A percentile compares a stretch with the other conserved stretches of the same genome.
phyloP scores from a whole-genome alignment of 92 coral and sea anemone genomes.

The Nematostella vectensis region DNA sequence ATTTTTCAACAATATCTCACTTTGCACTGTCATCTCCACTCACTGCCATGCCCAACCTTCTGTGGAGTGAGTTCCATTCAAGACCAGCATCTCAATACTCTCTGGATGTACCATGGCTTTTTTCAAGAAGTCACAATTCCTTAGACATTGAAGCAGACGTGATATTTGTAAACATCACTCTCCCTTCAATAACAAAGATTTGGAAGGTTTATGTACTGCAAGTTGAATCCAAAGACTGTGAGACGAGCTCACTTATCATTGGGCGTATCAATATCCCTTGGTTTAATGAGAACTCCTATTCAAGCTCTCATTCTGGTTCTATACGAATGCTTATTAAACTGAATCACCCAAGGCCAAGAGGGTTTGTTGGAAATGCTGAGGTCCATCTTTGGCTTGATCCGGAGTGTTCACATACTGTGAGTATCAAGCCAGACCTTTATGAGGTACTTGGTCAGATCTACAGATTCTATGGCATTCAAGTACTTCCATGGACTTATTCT shows the following conservation, averaged over 20 bases:
- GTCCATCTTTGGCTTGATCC: conserved; percentile 76
- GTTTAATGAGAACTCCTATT: conserved; percentile 77
- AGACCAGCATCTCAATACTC: conserved; percentile 20
- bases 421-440: conserved; percentile 45
- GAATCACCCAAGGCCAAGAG: conserved; percentile 76
- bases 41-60: conserved; percentile 19
- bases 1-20: conserved; percentile 42
- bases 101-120: conserved; percentile 62
- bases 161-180: conserved; percentile 56
- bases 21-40: conserved; percentile 43
- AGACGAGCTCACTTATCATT: conserved; percentile 26
- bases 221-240: conserved; percentile 56
- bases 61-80: conserved; percentile 56
- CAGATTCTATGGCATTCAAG: conserved; percentile 71
- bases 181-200: conserved; percentile 57
- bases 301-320: conserved; percentile 38
- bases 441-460: conserved; percentile 79
- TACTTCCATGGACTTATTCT: conserved; percentile 68
- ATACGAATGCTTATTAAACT: conserved; percentile 49
- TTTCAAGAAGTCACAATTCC: conserved; percentile 24
- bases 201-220: conserved; percentile 78
- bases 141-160: conserved; percentile 45
- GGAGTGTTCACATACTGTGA: conserved; percentile 66
- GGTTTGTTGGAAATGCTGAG: conserved; percentile 46
- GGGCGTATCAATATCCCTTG: conserved; percentile 84